phyloP scores from a whole-genome alignment of 1,140 invertebrate species.

The Diorhabda elongata region DNA sequence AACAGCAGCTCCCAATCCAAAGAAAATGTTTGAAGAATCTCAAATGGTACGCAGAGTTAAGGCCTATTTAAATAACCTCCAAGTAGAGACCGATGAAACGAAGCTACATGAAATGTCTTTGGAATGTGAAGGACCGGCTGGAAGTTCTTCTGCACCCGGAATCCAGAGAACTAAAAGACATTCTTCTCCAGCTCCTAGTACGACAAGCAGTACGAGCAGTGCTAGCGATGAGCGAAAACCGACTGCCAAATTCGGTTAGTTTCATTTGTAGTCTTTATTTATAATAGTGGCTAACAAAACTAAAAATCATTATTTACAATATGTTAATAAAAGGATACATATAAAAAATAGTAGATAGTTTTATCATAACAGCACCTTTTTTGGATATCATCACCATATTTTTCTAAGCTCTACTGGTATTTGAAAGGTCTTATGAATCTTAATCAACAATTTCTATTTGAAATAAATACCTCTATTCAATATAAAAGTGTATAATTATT shows the following conservation, averaged over 20 bases:
- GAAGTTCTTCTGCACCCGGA: conserved; percentile 47
- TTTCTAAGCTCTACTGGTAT: too few species aligned
- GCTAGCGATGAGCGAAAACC: conserved; percentile 73
- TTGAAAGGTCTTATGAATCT: too few species aligned
- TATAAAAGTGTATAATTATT: too few species aligned
- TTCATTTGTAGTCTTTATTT: neutral
- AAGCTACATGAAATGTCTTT: conserved; percentile 82
- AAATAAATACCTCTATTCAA: too few species aligned
- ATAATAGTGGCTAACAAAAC: neutral
- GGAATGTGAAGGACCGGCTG: conserved; percentile 76
- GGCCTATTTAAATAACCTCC: conserved; percentile 89
- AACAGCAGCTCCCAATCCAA: conserved; percentile 85
- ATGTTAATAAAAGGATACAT: too few species aligned
- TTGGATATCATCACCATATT: too few species aligned
- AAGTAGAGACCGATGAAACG: conserved; percentile 88
- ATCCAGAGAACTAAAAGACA: conserved; percentile 62
- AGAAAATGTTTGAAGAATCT: conserved; percentile 98
- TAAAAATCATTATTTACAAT: too few species aligned
- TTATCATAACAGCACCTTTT: too few species aligned
- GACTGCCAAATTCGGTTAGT: conserved; percentile 61
- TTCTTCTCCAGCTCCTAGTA: conserved; percentile 83
- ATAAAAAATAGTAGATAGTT: too few species aligned
- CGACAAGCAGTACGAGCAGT: conserved; percentile 83
- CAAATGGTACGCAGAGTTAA: conserved; percentile 96
- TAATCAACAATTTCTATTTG: too few species aligned